Evolutionary conservation across 2,888 invertebrate species (phyloP), one percentile per base, ranked within the genome.

Genomic region (Protophormia terraenovae): DNA sequence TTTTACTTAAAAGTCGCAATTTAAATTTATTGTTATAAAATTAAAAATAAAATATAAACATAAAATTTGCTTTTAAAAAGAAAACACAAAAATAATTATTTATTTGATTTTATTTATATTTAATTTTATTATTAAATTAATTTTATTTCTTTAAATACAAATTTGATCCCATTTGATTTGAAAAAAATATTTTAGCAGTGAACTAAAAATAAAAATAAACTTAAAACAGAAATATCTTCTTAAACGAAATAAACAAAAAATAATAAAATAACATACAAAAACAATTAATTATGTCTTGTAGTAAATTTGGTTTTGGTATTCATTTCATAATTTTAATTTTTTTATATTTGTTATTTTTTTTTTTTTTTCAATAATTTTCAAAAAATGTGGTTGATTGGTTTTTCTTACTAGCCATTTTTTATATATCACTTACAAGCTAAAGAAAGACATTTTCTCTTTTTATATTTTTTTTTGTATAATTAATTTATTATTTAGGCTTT

Each of bases 81-180:
- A 64, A 76, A 64, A 41, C 24, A 35, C 16, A 64, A 35, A 24
- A 35, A 50, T 62, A 62, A 1, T 55, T 32, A 45, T 62, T 27
- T 47, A 66, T 73, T 66, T 79, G 19, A 73, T 80, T n/a, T n/a
- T n/a, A 27, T 69, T 67, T 58, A 67, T 58, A 67, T 81, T 80
- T 60, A 32, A 76, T 71, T 71, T 72, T 77, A 66, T 76, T 66
- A 47, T 55, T 79, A 58, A 60, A 45, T 73, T 8, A 32, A 58
- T 29, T 64, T 83, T 58, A 45, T 69, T 66, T 53, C 47, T 75
- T 71, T 64, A 38, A 64, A 64, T 72, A 79, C 35, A 79, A 27
- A 76, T 67, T 80, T 84, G 64, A 84, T 84, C 75, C 79, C 84
- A 76, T 64, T 78, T 83, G 76, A 45, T 66, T n/a, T n/a, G n/a